Conservation (phyloP, 2,888 invertebrate species). For the Prenolepis imparis region DNA sequence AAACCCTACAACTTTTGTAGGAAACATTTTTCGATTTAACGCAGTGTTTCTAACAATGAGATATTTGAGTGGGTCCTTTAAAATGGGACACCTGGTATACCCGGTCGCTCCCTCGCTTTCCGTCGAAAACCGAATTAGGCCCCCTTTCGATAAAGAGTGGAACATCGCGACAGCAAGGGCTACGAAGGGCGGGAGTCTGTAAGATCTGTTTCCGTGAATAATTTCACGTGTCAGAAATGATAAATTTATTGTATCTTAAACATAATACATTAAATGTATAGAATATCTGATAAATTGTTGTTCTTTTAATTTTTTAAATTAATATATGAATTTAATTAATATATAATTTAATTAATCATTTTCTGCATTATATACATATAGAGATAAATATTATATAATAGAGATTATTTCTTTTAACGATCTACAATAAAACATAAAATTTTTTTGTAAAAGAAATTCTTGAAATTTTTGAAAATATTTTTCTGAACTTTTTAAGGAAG, state of each 20-base stretch:
- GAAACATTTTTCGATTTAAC: too few species aligned
- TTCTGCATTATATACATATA: background rate
- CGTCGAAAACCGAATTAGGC: constrained; percentile 60
- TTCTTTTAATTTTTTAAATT: background rate
- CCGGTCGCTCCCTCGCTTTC: constrained; percentile 3
- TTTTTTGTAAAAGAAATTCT: background rate
- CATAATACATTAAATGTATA: background rate
- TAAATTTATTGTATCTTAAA: constrained; percentile 24
- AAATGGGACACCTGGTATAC: too few species aligned
- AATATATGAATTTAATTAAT: constrained; percentile 12
- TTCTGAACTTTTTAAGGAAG: background rate
- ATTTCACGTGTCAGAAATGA: constrained; percentile 4
- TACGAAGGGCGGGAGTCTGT: constrained; percentile 15
- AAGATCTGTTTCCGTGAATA: constrained; percentile 8
- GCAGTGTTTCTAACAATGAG: too few species aligned
- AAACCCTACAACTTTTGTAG: too few species aligned
- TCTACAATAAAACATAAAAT: background rate
- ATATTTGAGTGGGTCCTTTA: too few species aligned
- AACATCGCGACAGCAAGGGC: constrained; percentile 11
- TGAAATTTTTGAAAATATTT: background rate
- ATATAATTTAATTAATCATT: constrained; percentile 9
- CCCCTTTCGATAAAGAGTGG: constrained; percentile 43
- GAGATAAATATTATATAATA: background rate
- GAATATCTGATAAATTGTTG: background rate
- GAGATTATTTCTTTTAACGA: background rate